Base-by-base conservation (phyloP, 2,888 invertebrate genomes). In the Harpalus rubripes region DNA sequence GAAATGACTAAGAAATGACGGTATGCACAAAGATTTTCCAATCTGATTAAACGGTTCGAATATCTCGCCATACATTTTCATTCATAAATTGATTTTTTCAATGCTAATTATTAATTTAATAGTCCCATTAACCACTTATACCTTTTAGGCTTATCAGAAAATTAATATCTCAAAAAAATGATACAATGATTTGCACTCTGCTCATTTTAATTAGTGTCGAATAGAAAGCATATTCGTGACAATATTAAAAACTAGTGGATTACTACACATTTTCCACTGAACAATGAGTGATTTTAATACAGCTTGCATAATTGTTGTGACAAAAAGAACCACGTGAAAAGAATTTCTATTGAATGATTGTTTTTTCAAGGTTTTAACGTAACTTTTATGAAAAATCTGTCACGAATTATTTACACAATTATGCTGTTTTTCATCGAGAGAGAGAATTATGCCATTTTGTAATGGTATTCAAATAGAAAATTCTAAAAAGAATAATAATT, bases 1-100 rank as follows among this genome's bases (percentile, higher is more conserved):
- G 7, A 58, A 41, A 58, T 78, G 78, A 78, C 78, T 78, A 78
- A 78, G 32, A 68, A 22, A 68, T 68, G 41, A 68, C 68, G n/a
- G 41, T 68, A 22, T 39, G 0, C 15, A 39, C 12, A 22, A 22
- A 7, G 8, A 26, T 7, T 12, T 68, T 32, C 4, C 22, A 32
- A 16, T 10, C 26, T 22, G 63, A 63, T 63, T 4, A 63, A 26
- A 63, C 26, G 7, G 5, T 32, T 32, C 6, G 5, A 32, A 32
- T 32, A 5, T 32, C 5, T 32, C 32, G 32, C 32, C 3, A 5
- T 32, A 32, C 32, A 32, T 32, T 32, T 32, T 32, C 32, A 32
- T 32, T 32, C 32, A 32, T 32, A 32, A 32, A 32, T 32, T 32
- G 6, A 2, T 22, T 52, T 61, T 61, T 8, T 61, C 22, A 61